Evolutionary conservation across 2,797 vertebrate genomes (phyloP), one percentile per base, ranked within the genome.

Genomic region (Tachyglossus aculeatus): DNA sequence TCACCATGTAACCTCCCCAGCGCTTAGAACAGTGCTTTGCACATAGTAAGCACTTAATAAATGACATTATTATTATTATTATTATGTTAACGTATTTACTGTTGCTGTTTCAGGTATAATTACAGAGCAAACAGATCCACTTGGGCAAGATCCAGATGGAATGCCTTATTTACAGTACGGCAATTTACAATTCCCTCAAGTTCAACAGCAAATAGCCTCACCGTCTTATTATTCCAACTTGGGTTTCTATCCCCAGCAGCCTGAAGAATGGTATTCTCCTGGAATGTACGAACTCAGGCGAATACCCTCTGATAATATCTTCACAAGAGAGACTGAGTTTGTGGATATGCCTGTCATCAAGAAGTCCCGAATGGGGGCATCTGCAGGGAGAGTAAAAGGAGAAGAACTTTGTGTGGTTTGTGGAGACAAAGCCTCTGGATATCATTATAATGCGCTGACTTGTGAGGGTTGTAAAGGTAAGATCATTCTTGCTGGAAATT

Each of bases 401-500:
- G 95, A 98, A 71, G 96, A 99, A 86, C 90, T 99, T 45, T 99
- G 97, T 68, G 97, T 99, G 16, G 97, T 99, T 68, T 99, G 98
- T 14, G 97, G 97, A 64, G 98, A 99, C 92, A 96, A 98, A 88
- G 98, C 98, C 3, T 99, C 98, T 11, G 98, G 98, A 36, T 99
- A 99, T 78, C 98, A 99, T 82, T 99, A 99, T 81, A 99, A 99
- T 0, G 97, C 98, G 24, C 95, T 99, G 37, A 99, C 97, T 66
- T 99, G 98, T 84, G 98, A 99, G 85, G 98, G 98, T 31, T 99
- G 98, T 79, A 99, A 99, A 98, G 98, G 98, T 99, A 93, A 74
- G 89, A 24, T 12, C 9, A 57, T 16, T 15, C 27, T 16, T 10
- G 9, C 7, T 11, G 33, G 39, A 16, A 7, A 1, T 21, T 31